These are phyloP conservation scores for Phenganax marumi DNA, from an alignment of 92 coral and sea anemone genomes.

Conservation along the genomic window DNA sequence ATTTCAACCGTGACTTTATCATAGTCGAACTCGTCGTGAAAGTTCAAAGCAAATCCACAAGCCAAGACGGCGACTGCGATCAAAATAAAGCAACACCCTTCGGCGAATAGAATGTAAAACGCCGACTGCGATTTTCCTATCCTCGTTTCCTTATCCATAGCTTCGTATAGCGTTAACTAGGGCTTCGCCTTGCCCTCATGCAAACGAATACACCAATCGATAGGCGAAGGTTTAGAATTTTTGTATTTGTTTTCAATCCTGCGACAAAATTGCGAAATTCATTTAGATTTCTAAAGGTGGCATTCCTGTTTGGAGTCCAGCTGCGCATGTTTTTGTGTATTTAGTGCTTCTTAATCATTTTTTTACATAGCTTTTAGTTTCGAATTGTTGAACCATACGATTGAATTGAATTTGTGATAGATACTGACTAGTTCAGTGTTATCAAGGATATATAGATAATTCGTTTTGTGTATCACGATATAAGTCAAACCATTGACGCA, in stretches of 20 bases:
- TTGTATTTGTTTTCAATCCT: not conserved
- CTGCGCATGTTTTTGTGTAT: not conserved
- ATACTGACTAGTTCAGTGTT: not conserved
- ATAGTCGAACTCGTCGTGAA: slow-evolving; percentile 17
- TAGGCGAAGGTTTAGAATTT: not conserved
- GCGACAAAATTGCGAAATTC: not conserved
- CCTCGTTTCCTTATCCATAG: not conserved
- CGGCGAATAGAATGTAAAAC: slow-evolving; percentile 9
- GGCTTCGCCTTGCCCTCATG: not conserved
- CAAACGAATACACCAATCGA: not conserved
- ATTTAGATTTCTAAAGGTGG: not conserved
- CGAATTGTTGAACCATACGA: not conserved
- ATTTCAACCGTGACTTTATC: not conserved
- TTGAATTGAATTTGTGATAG: not conserved
- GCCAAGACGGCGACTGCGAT: slow-evolving; percentile 7
- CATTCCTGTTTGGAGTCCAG: not conserved
- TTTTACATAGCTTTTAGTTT: slow-evolving; percentile 1
- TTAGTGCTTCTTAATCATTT: slow-evolving; percentile 7
- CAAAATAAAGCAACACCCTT: slow-evolving; percentile 33
- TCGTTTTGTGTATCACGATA: not conserved
- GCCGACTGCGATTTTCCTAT: slow-evolving; percentile 17
- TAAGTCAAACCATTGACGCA: too few relatives aligned
- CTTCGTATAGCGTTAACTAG: too few relatives aligned
- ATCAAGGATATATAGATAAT: too few relatives aligned
- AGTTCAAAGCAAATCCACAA: slow-evolving; percentile 29